Evolutionary conservation across 2,113 vertebrate genomes (phyloP), one percentile per base, ranked within the genome.

Genomic region (Arvicanthis niloticus): DNA sequence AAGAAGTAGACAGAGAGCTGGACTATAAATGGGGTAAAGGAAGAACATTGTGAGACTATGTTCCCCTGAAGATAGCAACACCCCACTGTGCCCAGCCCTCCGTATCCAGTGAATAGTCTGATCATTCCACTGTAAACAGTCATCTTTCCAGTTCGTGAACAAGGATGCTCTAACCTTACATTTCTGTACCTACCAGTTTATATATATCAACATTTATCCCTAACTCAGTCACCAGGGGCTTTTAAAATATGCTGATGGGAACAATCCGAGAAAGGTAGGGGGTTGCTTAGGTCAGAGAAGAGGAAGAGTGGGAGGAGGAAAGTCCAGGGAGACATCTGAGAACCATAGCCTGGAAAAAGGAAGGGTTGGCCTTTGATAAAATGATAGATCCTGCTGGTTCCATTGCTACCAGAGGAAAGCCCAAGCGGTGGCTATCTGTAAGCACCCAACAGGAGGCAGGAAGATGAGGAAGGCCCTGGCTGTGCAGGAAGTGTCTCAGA

Each of bases 341-440:
- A 45, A 34, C 56, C 70, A 51, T 17, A 45, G 67, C 13, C 77
- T 16, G 42, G 8, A 15, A 40, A 26, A 51, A 94, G 34, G 62
- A 51, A 88, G 19, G 26, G 12, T 34, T 67, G 34, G 10, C 48
- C 65, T 89, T 76, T 53, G 80, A 21, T 45, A 37, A 75, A 24
- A 26, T 22, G 21, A 3, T 16, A 13, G 40, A 2, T 65, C 26
- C 62, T 5, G 2, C 60, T 34, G 2, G 10, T 40, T 53, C 40
- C 19, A 0, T 5, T 34, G 19, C 62, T 4, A 68, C 42, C n/a
- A 34, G 92, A 34, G 26, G 72, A 62, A 72, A 76, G 24, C 15
- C n/a, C 7, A 45, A 37, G 26, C 12, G 6, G 15, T 16, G 1
- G 22, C 15, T 17, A 9, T 1, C 0, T 1, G 0, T n/a, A 53